Percentiles rank a stretch among this genome's conserved stretches.
phyloP scores from a whole-genome alignment of 2,113 vertebrate genomes.

The Siphamia tubifer region DNA sequence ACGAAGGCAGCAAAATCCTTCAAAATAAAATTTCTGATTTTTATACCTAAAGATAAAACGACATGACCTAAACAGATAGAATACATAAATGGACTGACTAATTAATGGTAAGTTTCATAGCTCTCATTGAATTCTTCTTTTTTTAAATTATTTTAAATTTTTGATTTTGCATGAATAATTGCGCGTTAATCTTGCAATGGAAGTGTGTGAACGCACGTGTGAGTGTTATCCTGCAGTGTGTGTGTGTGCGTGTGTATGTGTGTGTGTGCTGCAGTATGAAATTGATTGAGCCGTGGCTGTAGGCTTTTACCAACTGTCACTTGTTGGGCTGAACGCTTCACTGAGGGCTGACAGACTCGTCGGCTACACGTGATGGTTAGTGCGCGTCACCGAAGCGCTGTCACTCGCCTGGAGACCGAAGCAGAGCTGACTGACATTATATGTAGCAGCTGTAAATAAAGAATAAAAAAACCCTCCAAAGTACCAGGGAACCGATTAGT shows the following conservation, averaged over 20 bases:
- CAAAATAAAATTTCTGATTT: too few relatives aligned
- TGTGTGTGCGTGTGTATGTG: not conserved
- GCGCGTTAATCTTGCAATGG: not conserved
- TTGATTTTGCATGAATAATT: too few relatives aligned
- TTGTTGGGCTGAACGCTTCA: constrained; percentile 46
- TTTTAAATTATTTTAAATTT: too few relatives aligned
- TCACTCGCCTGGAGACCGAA: constrained; percentile 52
- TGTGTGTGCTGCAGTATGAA: not conserved
- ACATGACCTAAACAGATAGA: too few relatives aligned
- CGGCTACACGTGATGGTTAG: constrained; percentile 65
- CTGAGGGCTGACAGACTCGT: constrained; percentile 35
- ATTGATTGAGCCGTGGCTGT: not conserved
- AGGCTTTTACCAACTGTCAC: constrained; percentile 30
- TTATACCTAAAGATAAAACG: too few relatives aligned
- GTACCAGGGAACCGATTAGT: constrained; percentile 12
- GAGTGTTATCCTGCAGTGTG: not conserved
- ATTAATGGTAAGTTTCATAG: too few relatives aligned
- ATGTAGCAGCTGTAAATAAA: constrained; percentile 57
- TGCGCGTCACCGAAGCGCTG: constrained; percentile 69
- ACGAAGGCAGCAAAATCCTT: too few relatives aligned
- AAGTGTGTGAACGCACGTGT: not conserved
- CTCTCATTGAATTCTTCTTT: too few relatives aligned
- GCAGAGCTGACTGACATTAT: constrained; percentile 45
- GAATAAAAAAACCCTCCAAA: constrained; percentile 29
- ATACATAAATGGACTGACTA: too few relatives aligned